phyloP scores from a whole-genome alignment of 1,140 invertebrate genomes.

The Bombus ignitus region DNA sequence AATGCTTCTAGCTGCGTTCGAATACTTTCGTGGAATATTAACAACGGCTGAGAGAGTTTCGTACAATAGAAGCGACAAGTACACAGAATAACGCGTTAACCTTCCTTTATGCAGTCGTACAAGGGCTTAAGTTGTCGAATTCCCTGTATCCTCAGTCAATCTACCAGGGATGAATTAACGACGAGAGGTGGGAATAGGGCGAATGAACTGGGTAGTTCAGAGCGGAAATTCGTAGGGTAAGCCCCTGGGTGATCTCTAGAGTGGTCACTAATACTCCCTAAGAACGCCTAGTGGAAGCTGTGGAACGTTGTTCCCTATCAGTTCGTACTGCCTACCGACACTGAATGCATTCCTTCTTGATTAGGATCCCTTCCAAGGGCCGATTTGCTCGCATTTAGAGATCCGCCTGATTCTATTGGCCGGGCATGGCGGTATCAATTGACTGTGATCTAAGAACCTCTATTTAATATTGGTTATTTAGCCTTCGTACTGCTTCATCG shows the following conservation, averaged over 20 bases:
- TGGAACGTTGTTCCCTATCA: conserved; percentile 71
- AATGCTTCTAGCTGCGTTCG: no score
- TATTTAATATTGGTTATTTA: conserved; percentile 24
- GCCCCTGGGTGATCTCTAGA: conserved; percentile 76
- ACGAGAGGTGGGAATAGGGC: conserved; percentile 65
- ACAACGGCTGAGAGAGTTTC: neutral
- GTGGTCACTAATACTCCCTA: conserved; percentile 81
- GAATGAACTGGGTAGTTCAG: conserved; percentile 65
- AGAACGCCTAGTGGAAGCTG: conserved; percentile 75
- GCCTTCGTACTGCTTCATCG: neutral
- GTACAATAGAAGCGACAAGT: neutral
- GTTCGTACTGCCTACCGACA: conserved; percentile 71
- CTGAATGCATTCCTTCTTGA: conserved; percentile 79
- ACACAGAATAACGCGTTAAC: conserved; percentile 33
- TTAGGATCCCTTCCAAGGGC: conserved; percentile 71
- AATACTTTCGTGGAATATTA: neutral
- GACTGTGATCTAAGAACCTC: conserved; percentile 40
- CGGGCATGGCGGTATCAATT: conserved; percentile 29
- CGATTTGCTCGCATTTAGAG: conserved; percentile 74
- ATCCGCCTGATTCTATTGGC: conserved; percentile 58
- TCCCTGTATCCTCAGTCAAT: conserved; percentile 69
- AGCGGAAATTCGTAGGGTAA: conserved; percentile 74
- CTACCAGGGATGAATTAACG: conserved; percentile 66
- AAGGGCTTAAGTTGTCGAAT: conserved; percentile 68
- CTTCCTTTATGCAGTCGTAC: conserved; percentile 59